Base-by-base conservation (phyloP, 2,888 invertebrate genomes). In the Callyntrura sp. region DNA sequence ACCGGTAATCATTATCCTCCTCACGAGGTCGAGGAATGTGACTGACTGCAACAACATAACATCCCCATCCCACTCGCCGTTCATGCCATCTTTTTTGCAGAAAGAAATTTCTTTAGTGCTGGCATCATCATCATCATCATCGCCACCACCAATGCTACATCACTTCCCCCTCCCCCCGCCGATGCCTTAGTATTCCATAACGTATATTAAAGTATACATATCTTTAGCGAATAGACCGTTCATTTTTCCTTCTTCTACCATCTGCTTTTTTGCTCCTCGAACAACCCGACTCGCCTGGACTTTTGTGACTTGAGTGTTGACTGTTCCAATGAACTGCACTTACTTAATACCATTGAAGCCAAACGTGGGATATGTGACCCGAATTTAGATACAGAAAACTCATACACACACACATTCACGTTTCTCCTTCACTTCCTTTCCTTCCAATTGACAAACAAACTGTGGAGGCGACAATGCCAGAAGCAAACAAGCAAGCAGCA, bases 351-450 rank as follows among this genome's bases (percentile, higher is more conserved):
- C 85, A 62, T 87, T 85, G 62, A 60, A 81, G 20, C 43, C 20
- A 25, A 43, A 87, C 86, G 86, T 86, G 86, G 20, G 57, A 60
- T 76, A 70, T 87, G 86, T 87, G 86, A 87, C 86, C 86, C 86
- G 86, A 87, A 87, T 87, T 87, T 81, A 57, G 81, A 87, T 81
- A 35, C n/a, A n/a, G n/a, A n/a, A n/a, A n/a, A n/a, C n/a, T n/a
- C n/a, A n/a, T n/a, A n/a, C n/a, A n/a, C n/a, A n/a, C 17, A 76
- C 45, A 35, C 45, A 73, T 68, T 73, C n/a, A n/a, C n/a, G n/a
- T 73, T 45, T 73, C 45, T 45, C 73, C 45, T 73, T 73, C 73
- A 73, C 45, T 45, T 45, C 73, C 45, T 73, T n/a, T 35, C 35
- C 68, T 70, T 73, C 48, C 73, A 57, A 73, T 55, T 84, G 43